Evolutionary conservation across 2,113 vertebrate genomes (phyloP).

Genomic region (Corynorhinus townsendii): DNA sequence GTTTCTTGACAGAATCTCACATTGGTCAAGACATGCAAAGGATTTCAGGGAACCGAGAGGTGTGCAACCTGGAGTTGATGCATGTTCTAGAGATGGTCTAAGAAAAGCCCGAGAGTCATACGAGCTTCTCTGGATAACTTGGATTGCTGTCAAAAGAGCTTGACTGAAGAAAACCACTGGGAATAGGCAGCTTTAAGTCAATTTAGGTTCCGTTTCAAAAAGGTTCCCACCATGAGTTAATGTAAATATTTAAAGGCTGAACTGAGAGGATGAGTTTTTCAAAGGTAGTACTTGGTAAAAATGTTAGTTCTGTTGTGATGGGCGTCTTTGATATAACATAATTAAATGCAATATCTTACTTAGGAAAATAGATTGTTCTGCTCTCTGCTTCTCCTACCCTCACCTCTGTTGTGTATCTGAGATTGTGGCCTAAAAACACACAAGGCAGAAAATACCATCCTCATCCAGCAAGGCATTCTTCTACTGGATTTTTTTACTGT

Average conservation of each 20-base stretch:
- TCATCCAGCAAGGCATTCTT: not conserved
- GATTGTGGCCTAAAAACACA: not conserved
- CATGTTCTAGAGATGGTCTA: not conserved
- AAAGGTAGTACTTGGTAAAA: not conserved
- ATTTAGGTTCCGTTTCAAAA: not conserved
- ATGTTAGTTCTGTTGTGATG: not conserved
- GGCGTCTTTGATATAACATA: not conserved
- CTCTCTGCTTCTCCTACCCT: not conserved
- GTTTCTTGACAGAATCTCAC: conserved; percentile 51
- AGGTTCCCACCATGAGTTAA: not conserved
- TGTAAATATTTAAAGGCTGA: not conserved
- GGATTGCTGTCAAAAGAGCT: not conserved
- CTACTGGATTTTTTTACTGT: not conserved
- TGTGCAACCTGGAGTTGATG: not conserved
- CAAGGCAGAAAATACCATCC: not conserved
- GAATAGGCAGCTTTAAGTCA: not conserved
- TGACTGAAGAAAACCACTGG: not conserved
- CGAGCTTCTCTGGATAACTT: conserved; percentile 17
- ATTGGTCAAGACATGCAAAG: conserved; percentile 56
- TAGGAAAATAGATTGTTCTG: not conserved
- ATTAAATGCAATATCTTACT: not conserved
- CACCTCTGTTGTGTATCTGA: not conserved
- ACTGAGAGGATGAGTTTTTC: not conserved
- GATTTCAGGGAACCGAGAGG: conserved; percentile 31
- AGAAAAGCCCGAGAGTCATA: not conserved